Percentiles rank a stretch among this genome's conserved stretches.
These are phyloP conservation scores for Nysson spinosus DNA, from an alignment of 2,888 invertebrate species.

Conservation along the genomic window DNA sequence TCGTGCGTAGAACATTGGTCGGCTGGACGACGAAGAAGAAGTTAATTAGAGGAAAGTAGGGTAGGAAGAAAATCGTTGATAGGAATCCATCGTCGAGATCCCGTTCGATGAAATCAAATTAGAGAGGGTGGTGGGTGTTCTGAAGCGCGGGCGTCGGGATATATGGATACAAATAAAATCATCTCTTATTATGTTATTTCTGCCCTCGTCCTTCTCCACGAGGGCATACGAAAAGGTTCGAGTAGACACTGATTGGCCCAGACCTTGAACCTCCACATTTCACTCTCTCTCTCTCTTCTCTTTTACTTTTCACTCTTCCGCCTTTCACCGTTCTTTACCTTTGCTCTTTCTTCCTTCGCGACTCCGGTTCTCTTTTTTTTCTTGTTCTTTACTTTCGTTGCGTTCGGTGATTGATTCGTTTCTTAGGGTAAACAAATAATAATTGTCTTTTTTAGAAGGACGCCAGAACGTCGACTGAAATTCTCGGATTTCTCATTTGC, in stretches of 20 bases:
- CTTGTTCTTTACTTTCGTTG: no score
- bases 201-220: constrained; percentile 39
- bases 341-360: not conserved
- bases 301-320: constrained; percentile 30
- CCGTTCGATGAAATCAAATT: constrained; percentile 52
- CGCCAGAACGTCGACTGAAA: no score
- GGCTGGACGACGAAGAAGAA: not conserved
- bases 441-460: no score
- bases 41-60: not conserved
- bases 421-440: no score
- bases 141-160: constrained; percentile 33
- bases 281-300: no score
- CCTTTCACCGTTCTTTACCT: constrained; percentile 1
- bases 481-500: no score
- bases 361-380: not conserved
- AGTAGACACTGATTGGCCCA: constrained; percentile 57
- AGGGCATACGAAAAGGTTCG: constrained; percentile 40
- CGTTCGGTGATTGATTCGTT: no score
- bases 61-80: constrained; percentile 1
- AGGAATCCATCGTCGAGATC: constrained; percentile 23
- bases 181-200: constrained; percentile 69
- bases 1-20: not conserved
- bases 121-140: constrained; percentile 34
- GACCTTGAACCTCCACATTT: constrained; percentile 36
- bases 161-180: constrained; percentile 62